Base-by-base conservation (phyloP, 2,113 vertebrate genomes). In the Ptychochromis oligacanthus region DNA sequence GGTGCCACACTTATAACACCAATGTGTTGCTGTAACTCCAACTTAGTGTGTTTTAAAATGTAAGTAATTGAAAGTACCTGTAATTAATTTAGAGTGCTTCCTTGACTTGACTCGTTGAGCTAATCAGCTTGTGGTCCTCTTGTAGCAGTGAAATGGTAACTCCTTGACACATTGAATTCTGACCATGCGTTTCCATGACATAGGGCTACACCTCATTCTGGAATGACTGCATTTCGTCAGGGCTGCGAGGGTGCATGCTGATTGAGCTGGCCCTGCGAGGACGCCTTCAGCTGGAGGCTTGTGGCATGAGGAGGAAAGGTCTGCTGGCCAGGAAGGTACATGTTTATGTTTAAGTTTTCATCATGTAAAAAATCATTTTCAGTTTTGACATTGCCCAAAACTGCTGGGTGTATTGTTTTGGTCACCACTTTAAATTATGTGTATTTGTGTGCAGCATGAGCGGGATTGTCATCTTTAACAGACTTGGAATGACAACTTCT, bases 181-280 rank as follows among this genome's bases (percentile, higher is more conserved):
- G 24, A 22, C 36, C 9, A 2, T 81, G 77, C 86, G 56, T 79
- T 81, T 62, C 65, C 14, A 24, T 60, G 22, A 20, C 7, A 6
- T 87, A 99, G 98, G 98, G 98, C 89, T 99, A 99, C 93, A 99
- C 98, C 11, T 99, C 98, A 0, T 99, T 99, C 95, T 99, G 98
- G 98, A 99, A 99, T 34, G 98, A 99, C 84, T 99, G 98, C 93
- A 99, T 99, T 93, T 99, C 98, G 0, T 99, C 98, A 1, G 98
- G 98, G 24, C 87, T 99, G 87, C 96, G 98, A 22, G 98, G 98
- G 74, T 99, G 98, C 86, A 99, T 99, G 98, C 94, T 99, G 91
- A 98, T 99, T 2, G 98, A 99, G 90, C 91, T 99, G 93, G 97
- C 97, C 7, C 92, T 99, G 85, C 90, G 97, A 88, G 97, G 97